Evolutionary conservation across 2,797 vertebrate genomes (phyloP), one percentile per base, ranked within the genome.

Genomic region (Cyprinella venusta): DNA sequence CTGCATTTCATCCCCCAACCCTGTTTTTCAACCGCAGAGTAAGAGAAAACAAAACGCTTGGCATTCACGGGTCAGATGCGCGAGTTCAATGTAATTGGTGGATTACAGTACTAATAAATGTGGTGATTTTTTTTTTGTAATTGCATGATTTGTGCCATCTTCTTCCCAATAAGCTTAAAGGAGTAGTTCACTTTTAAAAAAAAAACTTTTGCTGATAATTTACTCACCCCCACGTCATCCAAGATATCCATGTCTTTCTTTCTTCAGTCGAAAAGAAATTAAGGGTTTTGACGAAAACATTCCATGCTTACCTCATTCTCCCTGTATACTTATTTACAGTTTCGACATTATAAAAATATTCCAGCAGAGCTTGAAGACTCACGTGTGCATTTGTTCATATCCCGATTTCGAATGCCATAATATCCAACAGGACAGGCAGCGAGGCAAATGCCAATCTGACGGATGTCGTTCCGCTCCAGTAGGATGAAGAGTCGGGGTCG

Each of bases 321-420:
- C 48, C 12, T 0, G 4, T 21, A 38, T 18, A 59, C 52, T 24
- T 24, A 40, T 26, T 59, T 76, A 48, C 8, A 18, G 40, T 19
- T 63, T 7, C 48, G n/a, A 48, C 21, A 30, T 42, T 45, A 21
- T 12, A 19, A 3, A 40, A 69, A 26, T 36, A 33, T 18, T 5
- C 5, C 5, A 71, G n/a, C 15, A 74, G n/a, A 74, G 36, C 26
- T 30, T 63, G 8, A 33, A 86, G 89, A 94, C 94, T 95, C 94
- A 99, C 98, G 98, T 91, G 95, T 97, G 94, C 98, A 99, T 94
- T 97, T 97, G 95, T 98, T 99, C 94, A 98, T 98, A 88, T 98
- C 97, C 0, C 96, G 97, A 76, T 96, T 98, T 90, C 98, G 96
- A 93, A 97, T 96, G 84, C 96, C 98, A 0, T 97, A 99, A 93